A percentile compares a stretch with the other conserved stretches of the same genome.
Conservation (phyloP, 35 echinoderm and acorn worm genomes). For the Holothuria glaberrima region DNA sequence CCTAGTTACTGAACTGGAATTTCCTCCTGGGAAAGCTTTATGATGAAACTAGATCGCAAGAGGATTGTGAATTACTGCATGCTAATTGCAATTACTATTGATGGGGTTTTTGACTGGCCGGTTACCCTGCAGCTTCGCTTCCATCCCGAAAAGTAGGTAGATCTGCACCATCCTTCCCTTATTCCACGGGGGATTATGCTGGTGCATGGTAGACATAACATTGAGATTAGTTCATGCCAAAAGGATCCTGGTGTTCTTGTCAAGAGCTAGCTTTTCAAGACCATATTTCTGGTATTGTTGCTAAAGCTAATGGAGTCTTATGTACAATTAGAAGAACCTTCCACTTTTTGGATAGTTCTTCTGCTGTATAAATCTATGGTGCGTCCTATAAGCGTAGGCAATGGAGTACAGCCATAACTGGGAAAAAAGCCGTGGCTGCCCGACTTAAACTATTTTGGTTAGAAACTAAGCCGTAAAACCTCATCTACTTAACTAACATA, state of each 20-base stretch:
- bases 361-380: not conserved
- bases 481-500: too few relatives aligned
- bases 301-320: not conserved
- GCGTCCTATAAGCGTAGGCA: too few relatives aligned
- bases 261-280: too few relatives aligned
- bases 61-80: not conserved
- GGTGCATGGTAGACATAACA: not conserved
- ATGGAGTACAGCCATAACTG: too few relatives aligned
- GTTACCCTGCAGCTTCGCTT: not conserved
- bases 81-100: not conserved
- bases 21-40: conserved; percentile 12
- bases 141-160: not conserved
- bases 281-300: too few relatives aligned
- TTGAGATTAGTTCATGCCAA: not conserved
- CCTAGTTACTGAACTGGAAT: too few relatives aligned
- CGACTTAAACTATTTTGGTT: too few relatives aligned
- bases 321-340: conserved; percentile 29
- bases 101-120: not conserved
- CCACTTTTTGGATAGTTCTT: not conserved
- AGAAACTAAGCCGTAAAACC: too few relatives aligned
- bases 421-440: too few relatives aligned
- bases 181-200: not conserved
- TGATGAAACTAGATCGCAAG: not conserved
- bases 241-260: too few relatives aligned
- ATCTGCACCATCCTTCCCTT: not conserved